Conservation (phyloP, 1,140 invertebrate species). For the Mycetomoellerius zeteki region DNA sequence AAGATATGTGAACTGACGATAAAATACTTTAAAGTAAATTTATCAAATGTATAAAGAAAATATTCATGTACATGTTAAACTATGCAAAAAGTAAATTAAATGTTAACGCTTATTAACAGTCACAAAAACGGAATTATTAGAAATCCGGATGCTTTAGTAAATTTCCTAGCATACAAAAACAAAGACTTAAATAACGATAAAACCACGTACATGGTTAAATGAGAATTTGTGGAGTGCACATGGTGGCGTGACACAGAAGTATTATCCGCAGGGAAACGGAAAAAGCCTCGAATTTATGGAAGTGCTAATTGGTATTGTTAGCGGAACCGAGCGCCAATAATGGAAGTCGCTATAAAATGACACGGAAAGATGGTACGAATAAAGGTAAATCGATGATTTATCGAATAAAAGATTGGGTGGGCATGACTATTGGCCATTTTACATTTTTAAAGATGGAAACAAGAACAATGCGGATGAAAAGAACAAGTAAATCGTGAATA, state of each 20-base stretch:
- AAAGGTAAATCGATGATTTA: slow-evolving; percentile 49
- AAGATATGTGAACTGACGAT: not conserved
- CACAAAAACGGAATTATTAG: not conserved
- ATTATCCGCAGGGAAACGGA: slow-evolving; percentile 58
- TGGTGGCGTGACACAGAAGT: slow-evolving; percentile 61
- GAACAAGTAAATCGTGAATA: slow-evolving; percentile 54
- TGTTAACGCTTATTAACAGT: slow-evolving; percentile 1
- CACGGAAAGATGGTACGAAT: slow-evolving; percentile 18
- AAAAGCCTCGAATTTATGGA: slow-evolving; percentile 60
- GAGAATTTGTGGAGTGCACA: slow-evolving; percentile 63
- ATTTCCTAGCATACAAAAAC: slow-evolving; percentile 13
- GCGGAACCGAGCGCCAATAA: slow-evolving; percentile 41
- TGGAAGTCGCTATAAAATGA: slow-evolving; percentile 44
- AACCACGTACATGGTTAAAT: slow-evolving; percentile 46
- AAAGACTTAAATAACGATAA: slow-evolving; percentile 60
- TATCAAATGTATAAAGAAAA: not conserved
- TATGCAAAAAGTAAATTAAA: not conserved
- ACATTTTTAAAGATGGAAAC: slow-evolving; percentile 47
- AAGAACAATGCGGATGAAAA: slow-evolving; percentile 27
- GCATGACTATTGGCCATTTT: slow-evolving; percentile 29
- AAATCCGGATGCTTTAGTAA: slow-evolving; percentile 7
- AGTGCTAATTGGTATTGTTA: slow-evolving; percentile 64
- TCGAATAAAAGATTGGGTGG: slow-evolving; percentile 37
- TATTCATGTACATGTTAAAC: not conserved
- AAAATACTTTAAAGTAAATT: not conserved